phyloP scores from a whole-genome alignment of 2,888 invertebrate genomes.

The Melanostoma mellinum region DNA sequence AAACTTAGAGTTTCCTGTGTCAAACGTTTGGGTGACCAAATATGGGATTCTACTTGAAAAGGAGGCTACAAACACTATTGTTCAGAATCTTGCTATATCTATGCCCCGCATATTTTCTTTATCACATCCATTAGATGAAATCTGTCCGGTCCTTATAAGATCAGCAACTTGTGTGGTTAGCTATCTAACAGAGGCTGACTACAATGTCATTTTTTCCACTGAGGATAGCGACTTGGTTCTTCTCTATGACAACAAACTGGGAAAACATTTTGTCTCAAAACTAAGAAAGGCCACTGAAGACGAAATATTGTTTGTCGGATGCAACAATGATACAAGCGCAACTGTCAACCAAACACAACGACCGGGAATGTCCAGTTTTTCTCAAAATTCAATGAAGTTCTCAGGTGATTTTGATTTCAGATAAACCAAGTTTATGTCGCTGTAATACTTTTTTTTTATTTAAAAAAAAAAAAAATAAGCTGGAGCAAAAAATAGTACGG shows the following conservation, averaged over 20 bases:
- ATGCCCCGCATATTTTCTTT: constrained; percentile 93
- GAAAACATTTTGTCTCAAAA: constrained; percentile 91
- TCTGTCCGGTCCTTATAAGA: constrained; percentile 91
- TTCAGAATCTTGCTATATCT: constrained; percentile 81
- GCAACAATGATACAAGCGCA: constrained; percentile 81
- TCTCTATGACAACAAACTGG: constrained; percentile 89
- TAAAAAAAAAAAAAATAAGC: constrained; percentile 60
- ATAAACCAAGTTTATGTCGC: neutral
- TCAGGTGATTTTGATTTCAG: constrained; percentile 73
- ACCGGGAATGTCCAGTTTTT: constrained; percentile 75
- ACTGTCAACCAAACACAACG: constrained; percentile 74
- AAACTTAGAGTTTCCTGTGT: constrained; percentile 90
- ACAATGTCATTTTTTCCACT: constrained; percentile 88
- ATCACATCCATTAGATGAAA: constrained; percentile 94
- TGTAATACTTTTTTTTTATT: neutral
- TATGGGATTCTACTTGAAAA: constrained; percentile 94
- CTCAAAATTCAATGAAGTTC: constrained; percentile 77
- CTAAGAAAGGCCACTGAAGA: constrained; percentile 89
- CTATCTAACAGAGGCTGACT: constrained; percentile 86
- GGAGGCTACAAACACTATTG: constrained; percentile 81
- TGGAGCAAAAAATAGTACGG: constrained; percentile 75
- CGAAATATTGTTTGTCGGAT: constrained; percentile 86
- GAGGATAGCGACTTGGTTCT: constrained; percentile 91
- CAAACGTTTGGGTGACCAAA: constrained; percentile 91
- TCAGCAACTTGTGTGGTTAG: constrained; percentile 84